These are phyloP conservation scores for Capromys pilorides DNA, from an alignment of 2,797 vertebrate genomes.

Conservation along the genomic window DNA sequence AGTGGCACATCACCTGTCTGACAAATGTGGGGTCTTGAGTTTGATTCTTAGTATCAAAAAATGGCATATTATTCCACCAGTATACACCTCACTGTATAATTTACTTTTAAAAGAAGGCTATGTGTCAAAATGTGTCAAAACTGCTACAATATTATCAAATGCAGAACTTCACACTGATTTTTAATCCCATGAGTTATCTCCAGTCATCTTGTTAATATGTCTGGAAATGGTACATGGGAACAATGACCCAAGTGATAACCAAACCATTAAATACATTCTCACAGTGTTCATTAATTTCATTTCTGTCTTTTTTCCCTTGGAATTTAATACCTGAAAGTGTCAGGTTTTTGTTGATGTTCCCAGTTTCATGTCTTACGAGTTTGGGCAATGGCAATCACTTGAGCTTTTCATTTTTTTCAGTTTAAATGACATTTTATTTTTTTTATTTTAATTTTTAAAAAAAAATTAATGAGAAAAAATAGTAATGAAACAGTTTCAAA, in stretches of 20 bases:
- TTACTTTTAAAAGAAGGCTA: not conserved
- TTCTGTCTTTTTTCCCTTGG: not conserved
- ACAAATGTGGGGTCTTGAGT: too few species aligned
- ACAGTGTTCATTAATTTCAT: not conserved
- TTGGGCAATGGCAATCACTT: not conserved
- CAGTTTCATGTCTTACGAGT: not conserved
- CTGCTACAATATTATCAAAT: not conserved
- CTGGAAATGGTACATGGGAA: not conserved
- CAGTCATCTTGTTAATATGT: not conserved
- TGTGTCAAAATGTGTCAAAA: not conserved
- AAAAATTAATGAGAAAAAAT: too few species aligned
- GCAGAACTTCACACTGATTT: not conserved
- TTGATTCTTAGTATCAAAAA: too few species aligned
- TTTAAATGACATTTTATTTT: too few species aligned
- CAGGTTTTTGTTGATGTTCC: not conserved
- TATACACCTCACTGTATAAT: not conserved
- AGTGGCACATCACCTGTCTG: too few species aligned
- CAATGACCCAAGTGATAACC: not conserved
- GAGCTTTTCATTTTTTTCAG: too few species aligned
- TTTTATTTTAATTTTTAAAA: too few species aligned
- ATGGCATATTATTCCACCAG: not conserved
- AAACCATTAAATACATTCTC: not conserved
- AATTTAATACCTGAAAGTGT: constrained; percentile 15
- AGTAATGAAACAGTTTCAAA: too few species aligned
- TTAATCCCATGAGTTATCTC: not conserved